These are phyloP conservation scores for Noctua comes DNA, from an alignment of 2,888 invertebrate genomes.

Conservation along the genomic window DNA sequence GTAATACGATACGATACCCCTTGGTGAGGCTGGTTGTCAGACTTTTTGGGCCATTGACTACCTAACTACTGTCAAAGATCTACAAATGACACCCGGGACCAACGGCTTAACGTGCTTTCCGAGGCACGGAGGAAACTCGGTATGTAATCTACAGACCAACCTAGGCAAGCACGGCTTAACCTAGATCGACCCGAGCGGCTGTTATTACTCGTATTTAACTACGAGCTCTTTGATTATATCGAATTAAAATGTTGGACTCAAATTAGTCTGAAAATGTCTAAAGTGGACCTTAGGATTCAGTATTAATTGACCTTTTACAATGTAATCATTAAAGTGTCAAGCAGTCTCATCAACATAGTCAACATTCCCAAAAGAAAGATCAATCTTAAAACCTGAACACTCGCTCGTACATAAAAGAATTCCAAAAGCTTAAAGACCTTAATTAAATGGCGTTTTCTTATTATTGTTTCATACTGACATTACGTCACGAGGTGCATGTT, in stretches of 20 bases:
- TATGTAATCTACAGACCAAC: no score
- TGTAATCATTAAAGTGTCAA: not conserved
- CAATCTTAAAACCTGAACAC: not conserved
- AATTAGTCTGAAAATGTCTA: not conserved
- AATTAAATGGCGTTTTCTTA: slow-evolving; percentile 23
- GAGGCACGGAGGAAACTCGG: no score
- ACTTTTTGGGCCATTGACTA: no score
- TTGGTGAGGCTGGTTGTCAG: no score
- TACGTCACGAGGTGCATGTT: slow-evolving; percentile 3
- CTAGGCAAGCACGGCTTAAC: no score
- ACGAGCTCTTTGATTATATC: no score
- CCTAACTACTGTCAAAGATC: no score
- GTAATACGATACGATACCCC: no score
- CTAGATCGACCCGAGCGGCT: no score
- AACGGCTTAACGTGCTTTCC: no score
- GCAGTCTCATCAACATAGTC: not conserved
- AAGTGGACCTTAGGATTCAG: not conserved
- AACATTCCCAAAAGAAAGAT: not conserved
- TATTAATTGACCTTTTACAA: not conserved
- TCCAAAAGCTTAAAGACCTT: slow-evolving; percentile 1
- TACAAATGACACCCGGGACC: no score
- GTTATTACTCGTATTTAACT: no score
- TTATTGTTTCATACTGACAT: slow-evolving; percentile 1
- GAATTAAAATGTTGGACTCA: not conserved
- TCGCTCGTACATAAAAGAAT: not conserved